A percentile compares a stretch with the other conserved stretches of the same genome.
Conservation (phyloP, 2,888 invertebrate species). For the Melanchra persicariae region DNA sequence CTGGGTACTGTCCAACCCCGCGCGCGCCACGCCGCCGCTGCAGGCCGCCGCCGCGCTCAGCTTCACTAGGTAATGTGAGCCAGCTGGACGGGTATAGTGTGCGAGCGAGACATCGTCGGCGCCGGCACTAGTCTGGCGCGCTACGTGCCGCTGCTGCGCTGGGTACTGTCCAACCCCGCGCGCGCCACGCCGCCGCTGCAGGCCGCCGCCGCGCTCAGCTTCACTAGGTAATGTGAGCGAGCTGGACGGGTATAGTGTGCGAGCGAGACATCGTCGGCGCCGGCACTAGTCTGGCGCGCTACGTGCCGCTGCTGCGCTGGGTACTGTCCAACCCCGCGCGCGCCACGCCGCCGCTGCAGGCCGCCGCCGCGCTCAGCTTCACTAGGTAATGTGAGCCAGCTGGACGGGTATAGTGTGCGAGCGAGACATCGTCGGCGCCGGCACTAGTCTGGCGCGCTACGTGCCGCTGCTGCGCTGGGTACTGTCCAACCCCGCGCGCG, state of each 20-base stretch:
- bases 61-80: slow-evolving; percentile 85
- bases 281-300: slow-evolving; percentile 88
- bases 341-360: slow-evolving; percentile 92
- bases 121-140: slow-evolving; percentile 88
- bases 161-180: slow-evolving; percentile 90
- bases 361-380: slow-evolving; percentile 94
- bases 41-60: slow-evolving; percentile 94
- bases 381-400: slow-evolving; percentile 76
- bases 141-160: slow-evolving; percentile 70
- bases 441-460: too few species aligned
- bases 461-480: too few species aligned
- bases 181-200: slow-evolving; percentile 92
- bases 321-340: slow-evolving; percentile 90
- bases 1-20: slow-evolving; percentile 91
- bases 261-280: slow-evolving; percentile 67
- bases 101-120: slow-evolving; percentile 60
- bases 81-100: neutral
- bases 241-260: neutral
- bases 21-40: slow-evolving; percentile 91
- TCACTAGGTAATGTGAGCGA: slow-evolving; percentile 82
- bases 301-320: slow-evolving; percentile 66
- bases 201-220: slow-evolving; percentile 93
- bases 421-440: neutral
- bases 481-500: too few species aligned
- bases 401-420: neutral